These are phyloP conservation scores for Uria lomvia DNA, from an alignment of 2,113 vertebrate genomes.

Conservation along the genomic window DNA sequence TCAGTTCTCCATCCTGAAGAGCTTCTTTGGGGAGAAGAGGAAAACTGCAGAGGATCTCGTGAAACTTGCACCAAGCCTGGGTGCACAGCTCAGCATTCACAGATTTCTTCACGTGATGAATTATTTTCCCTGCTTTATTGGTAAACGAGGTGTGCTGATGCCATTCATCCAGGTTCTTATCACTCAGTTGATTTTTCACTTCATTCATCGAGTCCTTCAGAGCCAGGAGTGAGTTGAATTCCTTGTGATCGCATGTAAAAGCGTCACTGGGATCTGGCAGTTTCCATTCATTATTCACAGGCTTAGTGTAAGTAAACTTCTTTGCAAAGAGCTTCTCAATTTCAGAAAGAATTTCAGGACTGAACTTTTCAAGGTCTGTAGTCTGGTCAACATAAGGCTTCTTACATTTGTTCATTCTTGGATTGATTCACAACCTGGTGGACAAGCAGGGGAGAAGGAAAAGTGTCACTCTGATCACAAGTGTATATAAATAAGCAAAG, in stretches of 20 bases:
- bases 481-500: background rate
- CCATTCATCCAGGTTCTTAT: constrained; percentile 93
- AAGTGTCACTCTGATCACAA: background rate
- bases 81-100: constrained; percentile 92
- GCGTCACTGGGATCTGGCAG: constrained; percentile 76
- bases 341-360: constrained; percentile 74
- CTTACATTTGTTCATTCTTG: constrained; percentile 82
- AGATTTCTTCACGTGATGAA: constrained; percentile 77
- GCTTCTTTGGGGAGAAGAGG: constrained; percentile 78
- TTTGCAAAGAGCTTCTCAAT: constrained; percentile 79
- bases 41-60: constrained; percentile 87
- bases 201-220: constrained; percentile 87
- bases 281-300: constrained; percentile 76
- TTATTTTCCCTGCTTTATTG: constrained; percentile 89
- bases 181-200: constrained; percentile 90
- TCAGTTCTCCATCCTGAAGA: constrained; percentile 78
- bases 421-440: constrained; percentile 39
- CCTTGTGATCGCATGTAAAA: constrained; percentile 67
- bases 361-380: constrained; percentile 47
- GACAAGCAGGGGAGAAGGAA: background rate
- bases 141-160: constrained; percentile 92
- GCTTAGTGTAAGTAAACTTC: constrained; percentile 81
- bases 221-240: constrained; percentile 74
- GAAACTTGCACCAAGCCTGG: constrained; percentile 95
- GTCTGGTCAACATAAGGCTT: constrained; percentile 59